These are phyloP conservation scores for Crotalus helleri DNA, from an alignment of 2,113 vertebrate species.

Conservation along the genomic window DNA sequence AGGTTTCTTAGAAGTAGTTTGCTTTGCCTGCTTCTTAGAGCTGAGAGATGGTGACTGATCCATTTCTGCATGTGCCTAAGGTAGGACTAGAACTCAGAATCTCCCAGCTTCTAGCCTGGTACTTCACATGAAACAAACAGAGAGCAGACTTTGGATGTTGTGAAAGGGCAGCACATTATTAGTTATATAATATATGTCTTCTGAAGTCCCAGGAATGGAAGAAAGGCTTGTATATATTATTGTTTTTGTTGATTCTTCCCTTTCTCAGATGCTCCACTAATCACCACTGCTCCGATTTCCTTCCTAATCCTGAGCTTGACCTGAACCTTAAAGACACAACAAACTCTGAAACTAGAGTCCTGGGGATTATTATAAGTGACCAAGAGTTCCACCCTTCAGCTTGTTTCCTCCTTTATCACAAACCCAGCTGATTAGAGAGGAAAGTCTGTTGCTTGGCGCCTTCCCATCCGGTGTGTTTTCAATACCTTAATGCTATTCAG, in stretches of 20 bases:
- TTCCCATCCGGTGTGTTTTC: conserved; percentile 68
- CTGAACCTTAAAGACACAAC: conserved; percentile 56
- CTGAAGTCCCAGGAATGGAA: background rate
- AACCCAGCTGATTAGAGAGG: conserved; percentile 69
- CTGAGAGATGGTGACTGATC: background rate
- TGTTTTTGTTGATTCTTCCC: background rate
- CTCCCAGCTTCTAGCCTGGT: background rate
- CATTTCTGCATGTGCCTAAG: background rate
- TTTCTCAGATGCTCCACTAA: background rate
- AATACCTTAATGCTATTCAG: conserved; percentile 29
- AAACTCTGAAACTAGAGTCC: conserved; percentile 50
- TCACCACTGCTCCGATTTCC: conserved; percentile 29
- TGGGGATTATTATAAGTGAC: conserved; percentile 66
- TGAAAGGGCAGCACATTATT: background rate
- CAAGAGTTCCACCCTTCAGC: conserved; percentile 57
- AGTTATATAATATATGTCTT: background rate
- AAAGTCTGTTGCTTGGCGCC: conserved; percentile 64
- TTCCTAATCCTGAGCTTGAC: conserved; percentile 45
- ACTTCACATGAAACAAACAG: background rate
- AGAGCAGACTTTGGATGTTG: background rate
- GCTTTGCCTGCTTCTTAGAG: background rate
- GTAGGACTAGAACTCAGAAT: background rate
- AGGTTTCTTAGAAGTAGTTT: background rate
- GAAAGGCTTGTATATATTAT: background rate
- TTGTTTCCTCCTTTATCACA: conserved; percentile 73